Percentiles rank a stretch among this genome's conserved stretches.
These are phyloP conservation scores for Leptarthrus brevirostris DNA, from an alignment of 2,888 invertebrate genomes.

Conservation along the genomic window DNA sequence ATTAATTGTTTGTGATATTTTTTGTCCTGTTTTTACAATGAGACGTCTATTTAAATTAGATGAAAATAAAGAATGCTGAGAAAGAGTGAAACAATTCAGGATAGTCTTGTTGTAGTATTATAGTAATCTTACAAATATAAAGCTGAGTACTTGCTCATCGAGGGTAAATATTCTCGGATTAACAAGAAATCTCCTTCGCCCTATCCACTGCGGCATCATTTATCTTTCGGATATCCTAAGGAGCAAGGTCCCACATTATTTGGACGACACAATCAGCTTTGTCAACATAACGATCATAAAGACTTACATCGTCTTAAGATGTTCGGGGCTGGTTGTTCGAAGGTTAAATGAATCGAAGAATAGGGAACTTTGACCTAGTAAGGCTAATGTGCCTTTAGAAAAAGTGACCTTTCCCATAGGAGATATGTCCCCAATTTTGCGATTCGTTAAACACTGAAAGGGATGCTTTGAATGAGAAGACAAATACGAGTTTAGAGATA, in stretches of 20 bases:
- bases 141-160: not conserved
- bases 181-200: conserved; percentile 3
- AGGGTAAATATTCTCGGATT: conserved; percentile 24
- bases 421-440: conserved; percentile 48
- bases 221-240: conserved; percentile 30
- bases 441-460: conserved; percentile 50
- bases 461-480: conserved; percentile 31
- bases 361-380: conserved; percentile 47
- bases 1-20: too few relatives aligned
- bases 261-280: conserved; percentile 49
- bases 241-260: conserved; percentile 42
- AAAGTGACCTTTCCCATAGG: conserved; percentile 40
- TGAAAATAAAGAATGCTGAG: too few relatives aligned
- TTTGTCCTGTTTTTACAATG: too few relatives aligned
- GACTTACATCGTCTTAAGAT: conserved; percentile 40
- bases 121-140: too few relatives aligned
- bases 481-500: conserved; percentile 34
- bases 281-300: conserved; percentile 48
- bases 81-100: too few relatives aligned
- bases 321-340: conserved; percentile 6
- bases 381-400: not conserved
- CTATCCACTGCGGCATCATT: conserved; percentile 27
- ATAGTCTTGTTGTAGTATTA: too few relatives aligned
- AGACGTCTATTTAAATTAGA: too few relatives aligned
- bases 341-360: conserved; percentile 50